These are phyloP conservation scores for Meda fulgida DNA, from an alignment of 2,797 vertebrate species.

Conservation along the genomic window DNA sequence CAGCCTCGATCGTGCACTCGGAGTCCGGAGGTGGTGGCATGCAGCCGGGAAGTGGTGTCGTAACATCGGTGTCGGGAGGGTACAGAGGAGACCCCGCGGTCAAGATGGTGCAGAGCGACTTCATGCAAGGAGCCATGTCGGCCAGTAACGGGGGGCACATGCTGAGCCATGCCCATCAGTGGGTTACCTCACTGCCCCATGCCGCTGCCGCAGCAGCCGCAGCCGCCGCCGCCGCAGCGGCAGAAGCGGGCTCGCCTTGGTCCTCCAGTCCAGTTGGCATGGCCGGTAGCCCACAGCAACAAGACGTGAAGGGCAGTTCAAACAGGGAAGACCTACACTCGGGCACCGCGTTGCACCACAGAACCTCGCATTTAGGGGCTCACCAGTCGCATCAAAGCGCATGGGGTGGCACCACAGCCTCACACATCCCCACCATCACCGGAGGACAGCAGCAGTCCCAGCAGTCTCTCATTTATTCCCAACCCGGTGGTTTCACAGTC, in stretches of 20 bases:
- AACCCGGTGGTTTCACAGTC: constrained; percentile 92
- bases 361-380: constrained; percentile 76
- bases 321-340: constrained; percentile 89
- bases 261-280: constrained; percentile 86
- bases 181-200: constrained; percentile 94
- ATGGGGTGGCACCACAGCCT: constrained; percentile 82
- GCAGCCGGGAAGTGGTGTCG: constrained; percentile 88
- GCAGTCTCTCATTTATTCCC: constrained; percentile 90
- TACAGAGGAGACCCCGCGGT: constrained; percentile 91
- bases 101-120: constrained; percentile 97
- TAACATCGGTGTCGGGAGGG: constrained; percentile 86
- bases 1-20: constrained; percentile 88
- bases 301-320: constrained; percentile 87
- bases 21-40: constrained; percentile 88
- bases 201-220: constrained; percentile 86
- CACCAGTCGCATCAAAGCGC: constrained; percentile 84
- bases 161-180: constrained; percentile 96
- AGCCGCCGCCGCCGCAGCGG: constrained; percentile 87
- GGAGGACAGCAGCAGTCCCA: constrained; percentile 80
- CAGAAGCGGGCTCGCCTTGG: constrained; percentile 89
- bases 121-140: constrained; percentile 95
- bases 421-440: constrained; percentile 79
- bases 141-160: constrained; percentile 94
- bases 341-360: constrained; percentile 84
- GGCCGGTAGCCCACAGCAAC: constrained; percentile 83